These are phyloP conservation scores for Drosophila lacteicornis DNA, from an alignment of 1,140 invertebrate genomes.

Conservation along the genomic window DNA sequence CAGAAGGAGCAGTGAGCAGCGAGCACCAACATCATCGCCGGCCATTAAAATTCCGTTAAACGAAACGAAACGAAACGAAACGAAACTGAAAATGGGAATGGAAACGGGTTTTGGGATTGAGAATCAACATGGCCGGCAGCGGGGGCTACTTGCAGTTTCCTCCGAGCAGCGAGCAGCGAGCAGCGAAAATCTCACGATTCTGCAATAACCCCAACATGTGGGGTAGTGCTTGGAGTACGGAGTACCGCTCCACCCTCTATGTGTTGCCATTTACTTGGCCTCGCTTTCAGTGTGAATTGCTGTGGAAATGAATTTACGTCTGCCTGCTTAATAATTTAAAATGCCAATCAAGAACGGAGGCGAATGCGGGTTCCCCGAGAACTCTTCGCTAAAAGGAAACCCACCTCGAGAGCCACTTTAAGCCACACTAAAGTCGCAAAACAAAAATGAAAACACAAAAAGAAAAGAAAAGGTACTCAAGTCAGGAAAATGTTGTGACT, in stretches of 20 bases:
- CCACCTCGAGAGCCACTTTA: not conserved
- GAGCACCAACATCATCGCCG: conserved; percentile 28
- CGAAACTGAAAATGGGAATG: conserved; percentile 1
- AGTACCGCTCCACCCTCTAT: not conserved
- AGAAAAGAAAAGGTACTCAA: not conserved
- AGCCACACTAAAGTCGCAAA: conserved; percentile 3
- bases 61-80: conserved; percentile 35
- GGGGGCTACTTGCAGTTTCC: conserved; percentile 27
- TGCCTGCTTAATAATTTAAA: conserved; percentile 51
- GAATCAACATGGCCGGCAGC: not conserved
- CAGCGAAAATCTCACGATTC: conserved; percentile 38
- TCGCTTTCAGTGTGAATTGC: conserved; percentile 32
- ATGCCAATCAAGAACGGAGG: conserved; percentile 48
- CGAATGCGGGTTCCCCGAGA: not conserved
- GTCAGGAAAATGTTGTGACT: too few relatives aligned
- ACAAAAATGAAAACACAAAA: not conserved
- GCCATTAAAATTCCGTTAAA: conserved; percentile 47
- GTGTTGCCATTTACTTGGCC: not conserved
- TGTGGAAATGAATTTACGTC: conserved; percentile 57
- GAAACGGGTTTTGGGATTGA: not conserved
- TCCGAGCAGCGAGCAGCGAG: not conserved
- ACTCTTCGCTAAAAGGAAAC: not conserved
- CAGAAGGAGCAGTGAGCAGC: not conserved
- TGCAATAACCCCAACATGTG: conserved; percentile 23
- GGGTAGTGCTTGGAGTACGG: not conserved